Evolutionary conservation across 2,888 invertebrate genomes (phyloP), one percentile per base, ranked within the genome.

Genomic region (Pyrrhia umbra): DNA sequence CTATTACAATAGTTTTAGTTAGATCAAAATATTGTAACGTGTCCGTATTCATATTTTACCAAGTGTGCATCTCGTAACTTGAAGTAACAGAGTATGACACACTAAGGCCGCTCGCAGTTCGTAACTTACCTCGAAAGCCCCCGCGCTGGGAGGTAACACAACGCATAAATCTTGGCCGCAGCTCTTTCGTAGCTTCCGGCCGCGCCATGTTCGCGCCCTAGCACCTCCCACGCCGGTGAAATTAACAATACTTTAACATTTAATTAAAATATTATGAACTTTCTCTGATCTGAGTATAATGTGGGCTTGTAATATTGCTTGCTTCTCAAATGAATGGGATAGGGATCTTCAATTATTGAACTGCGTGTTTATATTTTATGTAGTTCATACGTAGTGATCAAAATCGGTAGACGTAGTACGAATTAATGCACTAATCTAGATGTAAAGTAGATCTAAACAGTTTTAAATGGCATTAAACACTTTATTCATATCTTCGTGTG

Each of bases 91-190:
- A 30, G 21, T 18, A 6, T 13, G 46, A 37, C 9, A 9, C 8
- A 47, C 3, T 42, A 69, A 23, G 1, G 16, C 34, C 71, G 74
- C 70, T 74, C 21, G 13, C 50, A 40, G 52, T 39, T 63, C 23
- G 21, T 75, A 16, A 46, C 70, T 78, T 79, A 25, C 49, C 4
- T 54, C 8, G 13, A 23, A 25, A 37, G 27, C 9, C 65, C 60
- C 40, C 45, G 23, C 61, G 43, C 56, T 59, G 63, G 64, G 70
- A 63, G 73, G 58, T 68, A 70, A 77, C 76, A 75, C 66, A 78
- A 81, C 83, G 81, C 82, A 88, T 88, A 88, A 89, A 89, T 89
- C 88, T 89, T 86, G 65, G 78, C 81, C 81, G 62, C 84, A 82
- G 81, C 86, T 82, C 79, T 81, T 82, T 80, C 72, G 69, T 60